phyloP scores from a whole-genome alignment of 64 coral and sea anemone species.

The Montipora sp. region DNA sequence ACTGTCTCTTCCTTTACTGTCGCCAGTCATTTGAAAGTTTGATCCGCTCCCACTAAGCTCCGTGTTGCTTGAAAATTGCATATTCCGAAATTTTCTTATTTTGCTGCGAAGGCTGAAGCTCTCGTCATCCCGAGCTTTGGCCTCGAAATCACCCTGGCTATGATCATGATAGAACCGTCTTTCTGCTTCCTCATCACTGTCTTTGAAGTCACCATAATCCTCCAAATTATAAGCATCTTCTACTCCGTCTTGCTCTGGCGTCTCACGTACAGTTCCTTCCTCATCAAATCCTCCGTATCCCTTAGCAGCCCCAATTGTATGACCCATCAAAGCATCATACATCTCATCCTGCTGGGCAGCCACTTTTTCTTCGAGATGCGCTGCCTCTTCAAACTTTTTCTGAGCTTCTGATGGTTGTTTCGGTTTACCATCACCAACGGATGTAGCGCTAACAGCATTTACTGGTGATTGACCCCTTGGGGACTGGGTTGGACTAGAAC shows the following conservation, averaged over 20 bases:
- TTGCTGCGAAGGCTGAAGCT: constrained; percentile 14
- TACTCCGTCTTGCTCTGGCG: constrained; percentile 14
- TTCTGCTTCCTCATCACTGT: constrained; percentile 82
- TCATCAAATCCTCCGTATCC: constrained; percentile 54
- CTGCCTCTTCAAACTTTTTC: constrained; percentile 81
- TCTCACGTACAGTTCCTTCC: constrained; percentile 53
- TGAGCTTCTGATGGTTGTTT: constrained; percentile 43
- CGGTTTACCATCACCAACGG: not conserved
- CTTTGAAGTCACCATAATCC: constrained; percentile 90
- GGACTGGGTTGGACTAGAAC: constrained; percentile 6
- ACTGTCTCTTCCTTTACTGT: not conserved
- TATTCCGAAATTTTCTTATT: not conserved
- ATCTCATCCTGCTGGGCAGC: constrained; percentile 87
- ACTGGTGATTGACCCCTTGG: not conserved
- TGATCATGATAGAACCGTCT: constrained; percentile 48
- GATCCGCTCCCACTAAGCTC: not conserved
- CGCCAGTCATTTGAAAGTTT: not conserved
- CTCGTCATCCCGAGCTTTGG: not conserved
- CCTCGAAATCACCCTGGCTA: constrained; percentile 24
- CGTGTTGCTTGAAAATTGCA: not conserved
- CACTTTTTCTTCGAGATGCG: constrained; percentile 94
- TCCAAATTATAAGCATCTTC: constrained; percentile 59
- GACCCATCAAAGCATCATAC: constrained; percentile 74
- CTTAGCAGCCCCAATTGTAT: constrained; percentile 52
- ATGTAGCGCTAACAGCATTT: not conserved